Base-by-base conservation (phyloP, 2,113 vertebrate genomes). In the Tyrannus savana region DNA sequence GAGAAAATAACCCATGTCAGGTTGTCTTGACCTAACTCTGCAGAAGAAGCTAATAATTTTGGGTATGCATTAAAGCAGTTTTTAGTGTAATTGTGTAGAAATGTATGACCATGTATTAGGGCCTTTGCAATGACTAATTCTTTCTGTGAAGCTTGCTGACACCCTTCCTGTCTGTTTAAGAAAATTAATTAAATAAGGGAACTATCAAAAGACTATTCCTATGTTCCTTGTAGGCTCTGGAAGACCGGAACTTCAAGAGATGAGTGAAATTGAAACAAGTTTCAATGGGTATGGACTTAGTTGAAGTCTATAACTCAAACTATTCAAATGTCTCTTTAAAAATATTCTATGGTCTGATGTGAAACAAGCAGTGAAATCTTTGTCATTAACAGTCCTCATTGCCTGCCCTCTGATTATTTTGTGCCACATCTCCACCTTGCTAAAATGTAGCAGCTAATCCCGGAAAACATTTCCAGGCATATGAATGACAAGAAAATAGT, bases 1-100 rank as follows among this genome's bases (percentile, higher is more conserved):
- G 67, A 69, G 18, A 39, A 93, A 96, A 91, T 37, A 79, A 60
- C 14, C 6, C 5, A 11, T 77, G 23, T 56, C 41, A 60, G 76
- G 72, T 94, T 86, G 60, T 52, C 83, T 84, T 92, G 90, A 94
- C 82, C 95, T 88, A 63, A 41, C 42, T 93, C 35, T 71, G 18
- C 22, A 89, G 56, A 81, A 72, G 35, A 9, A 84, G 28, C 27
- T 78, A 88, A 52, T 89, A 60, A 93, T 86, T 90, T 91, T 6
- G 7, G 27, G 69, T 71, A 31, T 18, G 27, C 52, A 89, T 79
- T 86, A 59, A 79, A 79, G 81, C 11, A 44, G 21, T 71, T 83
- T 83, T 53, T 87, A 76, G 18, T n/a, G 63, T 62, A 81, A 84
- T 80, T 13, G 22, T 55, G 19, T 74, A 88, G 50, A 94, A 80